phyloP scores from a whole-genome alignment of 2,797 vertebrate genomes.

The Catharus ustulatus region DNA sequence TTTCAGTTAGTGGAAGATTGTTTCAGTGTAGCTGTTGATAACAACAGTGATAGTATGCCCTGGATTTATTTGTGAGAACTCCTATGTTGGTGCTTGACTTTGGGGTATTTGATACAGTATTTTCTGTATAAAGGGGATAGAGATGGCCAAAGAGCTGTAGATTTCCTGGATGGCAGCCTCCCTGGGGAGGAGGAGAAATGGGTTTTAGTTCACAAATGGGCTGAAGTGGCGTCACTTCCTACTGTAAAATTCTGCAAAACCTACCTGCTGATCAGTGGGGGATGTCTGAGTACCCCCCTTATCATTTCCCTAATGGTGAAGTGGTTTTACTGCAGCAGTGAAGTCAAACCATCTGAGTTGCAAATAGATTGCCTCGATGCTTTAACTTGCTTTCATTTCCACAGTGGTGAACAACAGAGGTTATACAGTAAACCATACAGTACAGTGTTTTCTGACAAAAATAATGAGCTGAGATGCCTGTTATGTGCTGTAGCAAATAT shows the following conservation, averaged over 20 bases:
- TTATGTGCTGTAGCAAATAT: not conserved
- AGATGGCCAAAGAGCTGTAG: not conserved
- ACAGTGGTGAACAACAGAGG: not conserved
- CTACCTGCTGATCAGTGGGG: not conserved
- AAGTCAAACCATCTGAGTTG: not conserved
- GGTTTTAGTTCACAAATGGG: not conserved
- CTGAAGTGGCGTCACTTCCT: not conserved
- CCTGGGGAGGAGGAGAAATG: no score
- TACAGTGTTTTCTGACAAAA: conserved; percentile 22
- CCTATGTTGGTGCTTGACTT: not conserved
- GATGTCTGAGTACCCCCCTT: not conserved
- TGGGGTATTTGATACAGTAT: not conserved
- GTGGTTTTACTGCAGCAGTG: not conserved
- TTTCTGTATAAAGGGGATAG: not conserved
- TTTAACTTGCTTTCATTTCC: not conserved
- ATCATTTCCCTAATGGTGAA: not conserved
- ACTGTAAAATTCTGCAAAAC: not conserved
- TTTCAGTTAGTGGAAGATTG: not conserved
- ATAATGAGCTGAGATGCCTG: not conserved
- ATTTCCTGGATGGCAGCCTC: not conserved
- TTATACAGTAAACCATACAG: not conserved
- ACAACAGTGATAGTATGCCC: not conserved
- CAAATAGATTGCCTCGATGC: not conserved
- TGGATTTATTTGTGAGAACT: not conserved
- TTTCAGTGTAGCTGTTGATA: not conserved